Evolutionary conservation across 2,797 vertebrate genomes (phyloP), one percentile per base, ranked within the genome.

Genomic region (Toxotes lorentzi): DNA sequence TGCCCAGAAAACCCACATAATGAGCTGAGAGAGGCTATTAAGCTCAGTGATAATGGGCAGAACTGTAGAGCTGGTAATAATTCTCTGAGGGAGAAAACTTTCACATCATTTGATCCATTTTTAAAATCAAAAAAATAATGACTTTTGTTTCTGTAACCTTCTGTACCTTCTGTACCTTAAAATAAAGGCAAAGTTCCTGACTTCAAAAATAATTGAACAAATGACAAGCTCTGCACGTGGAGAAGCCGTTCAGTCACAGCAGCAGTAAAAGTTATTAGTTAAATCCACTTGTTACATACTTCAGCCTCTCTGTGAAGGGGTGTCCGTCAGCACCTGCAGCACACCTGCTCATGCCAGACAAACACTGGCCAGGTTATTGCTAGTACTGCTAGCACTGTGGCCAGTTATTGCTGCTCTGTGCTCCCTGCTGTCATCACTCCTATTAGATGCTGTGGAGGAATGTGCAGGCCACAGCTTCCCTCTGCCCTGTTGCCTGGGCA

Each of bases 361-460:
- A 71, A 89, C 91, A 91, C 83, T 84, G 70, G 70, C 67, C 70
- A 81, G 87, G 84, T 92, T 89, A 89, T 92, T 86, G 83, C 72
- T 59, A 4, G 70, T 13, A 48, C 47, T 74, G 56, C 73, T 43
- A 24, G 69, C 72, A 23, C 62, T 38, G 66, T 61, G 70, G 79
- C 34, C 62, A 73, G 51, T 73, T 59, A 81, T 75, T 86, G 79
- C 60, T 71, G 78, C 65, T 79, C 63, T 56, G 76, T 73, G 79
- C 76, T 73, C 75, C 73, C n/a, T 45, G 83, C 92, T 93, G 85
- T 94, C 93, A 92, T 91, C 91, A 61, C 88, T 88, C 63, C 88
- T 85, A 90, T 92, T 92, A 89, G 82, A 88, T 69, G 50, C 67
- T 70, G 68, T 47, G 58, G 63, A 87, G 89, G 92, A 94, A 94